Percentiles rank a stretch among this genome's conserved stretches.
Evolutionary conservation across 2,113 vertebrate genomes (phyloP).

Genomic region (Amphilophus citrinellus): DNA sequence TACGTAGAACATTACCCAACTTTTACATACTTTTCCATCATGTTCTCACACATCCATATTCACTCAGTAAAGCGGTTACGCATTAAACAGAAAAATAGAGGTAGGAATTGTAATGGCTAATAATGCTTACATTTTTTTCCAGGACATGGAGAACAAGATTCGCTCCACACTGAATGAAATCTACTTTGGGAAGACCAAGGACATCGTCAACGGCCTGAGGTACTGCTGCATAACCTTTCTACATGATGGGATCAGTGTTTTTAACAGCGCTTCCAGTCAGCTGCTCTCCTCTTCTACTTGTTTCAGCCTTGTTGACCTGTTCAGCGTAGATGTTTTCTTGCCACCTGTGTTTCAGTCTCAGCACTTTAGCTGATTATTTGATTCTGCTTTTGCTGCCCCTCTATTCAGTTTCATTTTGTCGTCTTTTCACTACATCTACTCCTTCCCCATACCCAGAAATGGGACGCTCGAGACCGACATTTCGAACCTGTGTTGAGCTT

Average conservation of each 20-base stretch:
- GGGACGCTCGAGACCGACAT: background rate
- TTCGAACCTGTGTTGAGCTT: background rate
- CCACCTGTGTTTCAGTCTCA: background rate
- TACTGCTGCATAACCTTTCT: constrained; percentile 67
- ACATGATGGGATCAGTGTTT: background rate
- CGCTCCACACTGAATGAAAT: constrained; percentile 99
- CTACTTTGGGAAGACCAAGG: constrained; percentile 99
- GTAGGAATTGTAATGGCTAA: background rate
- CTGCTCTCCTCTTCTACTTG: background rate
- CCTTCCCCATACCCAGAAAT: background rate
- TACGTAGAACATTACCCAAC: background rate
- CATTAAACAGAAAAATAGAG: background rate
- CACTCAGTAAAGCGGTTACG: background rate
- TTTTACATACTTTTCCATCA: background rate
- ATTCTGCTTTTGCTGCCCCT: background rate
- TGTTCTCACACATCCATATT: background rate
- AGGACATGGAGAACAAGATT: constrained; percentile 99
- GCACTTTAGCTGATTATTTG: background rate
- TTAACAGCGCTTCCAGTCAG: constrained; percentile 5
- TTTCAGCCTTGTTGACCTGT: background rate
- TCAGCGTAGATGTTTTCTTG: background rate
- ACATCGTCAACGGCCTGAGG: constrained; percentile 99
- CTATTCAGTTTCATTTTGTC: background rate
- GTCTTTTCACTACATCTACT: background rate
- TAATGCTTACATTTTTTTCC: constrained; percentile 17